Evolutionary conservation across 2,888 invertebrate species (phyloP).

Genomic region (Sceliomorpha sp.): DNA sequence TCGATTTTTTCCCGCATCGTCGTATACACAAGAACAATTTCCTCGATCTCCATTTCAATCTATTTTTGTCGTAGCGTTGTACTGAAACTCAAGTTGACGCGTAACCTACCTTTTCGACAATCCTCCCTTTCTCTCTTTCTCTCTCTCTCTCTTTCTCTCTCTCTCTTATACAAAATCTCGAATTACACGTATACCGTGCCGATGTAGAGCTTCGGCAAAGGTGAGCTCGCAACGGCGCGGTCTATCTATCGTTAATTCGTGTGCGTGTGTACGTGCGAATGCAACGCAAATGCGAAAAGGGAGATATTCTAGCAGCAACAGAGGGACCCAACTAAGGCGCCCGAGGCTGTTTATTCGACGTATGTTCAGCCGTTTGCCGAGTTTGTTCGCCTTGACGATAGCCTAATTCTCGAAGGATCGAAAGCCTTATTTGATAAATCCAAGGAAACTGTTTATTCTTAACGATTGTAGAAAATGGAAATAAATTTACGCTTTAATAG

Average conservation of each 20-base stretch:
- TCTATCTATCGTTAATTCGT: slow-evolving; percentile 24
- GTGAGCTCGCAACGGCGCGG: slow-evolving; percentile 46
- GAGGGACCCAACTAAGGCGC: slow-evolving; percentile 44
- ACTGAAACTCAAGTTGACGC: slow-evolving; percentile 45
- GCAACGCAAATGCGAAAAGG: slow-evolving; percentile 33
- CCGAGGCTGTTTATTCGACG: slow-evolving; percentile 51
- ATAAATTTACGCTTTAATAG: too few species aligned
- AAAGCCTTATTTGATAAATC: slow-evolving; percentile 1
- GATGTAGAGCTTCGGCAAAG: slow-evolving; percentile 50
- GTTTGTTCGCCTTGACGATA: slow-evolving; percentile 36
- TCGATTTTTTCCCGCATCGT: too few species aligned
- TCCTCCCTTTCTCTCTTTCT: too few species aligned
- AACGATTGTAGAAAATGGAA: too few species aligned
- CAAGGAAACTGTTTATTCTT: too few species aligned
- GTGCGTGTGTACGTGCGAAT: slow-evolving; percentile 36
- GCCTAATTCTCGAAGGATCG: slow-evolving; percentile 42
- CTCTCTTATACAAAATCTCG: too few species aligned
- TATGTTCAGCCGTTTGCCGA: slow-evolving; percentile 53
- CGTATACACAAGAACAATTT: too few species aligned
- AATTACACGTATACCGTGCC: slow-evolving; percentile 40
- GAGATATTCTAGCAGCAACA: slow-evolving; percentile 37
- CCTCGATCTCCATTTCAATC: slow-evolving; percentile 6
- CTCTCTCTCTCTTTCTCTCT: too few species aligned
- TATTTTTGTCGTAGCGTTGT: slow-evolving; percentile 37
- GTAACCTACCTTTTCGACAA: slow-evolving; percentile 49